These are phyloP conservation scores for Bombus ignitus DNA, from an alignment of 1,140 invertebrate genomes.

Conservation along the genomic window DNA sequence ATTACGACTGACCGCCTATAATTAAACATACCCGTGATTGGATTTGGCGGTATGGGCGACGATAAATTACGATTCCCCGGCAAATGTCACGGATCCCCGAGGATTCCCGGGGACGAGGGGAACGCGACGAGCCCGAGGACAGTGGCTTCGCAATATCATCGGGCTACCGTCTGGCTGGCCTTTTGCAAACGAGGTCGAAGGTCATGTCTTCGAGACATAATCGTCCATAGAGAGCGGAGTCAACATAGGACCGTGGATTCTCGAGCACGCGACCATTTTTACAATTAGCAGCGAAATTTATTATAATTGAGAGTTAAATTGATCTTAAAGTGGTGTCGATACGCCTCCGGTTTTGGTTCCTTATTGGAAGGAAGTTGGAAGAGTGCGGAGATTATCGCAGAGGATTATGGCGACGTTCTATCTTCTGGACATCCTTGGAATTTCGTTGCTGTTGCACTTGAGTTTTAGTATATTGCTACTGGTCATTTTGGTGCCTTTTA, in stretches of 20 bases:
- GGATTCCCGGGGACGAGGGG: background rate
- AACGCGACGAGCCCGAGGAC: background rate
- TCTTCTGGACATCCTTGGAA: constrained; percentile 57
- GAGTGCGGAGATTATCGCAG: background rate
- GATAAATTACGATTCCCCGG: constrained; percentile 22
- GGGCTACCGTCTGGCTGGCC: constrained; percentile 25
- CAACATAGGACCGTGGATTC: constrained; percentile 36
- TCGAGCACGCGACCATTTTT: constrained; percentile 38
- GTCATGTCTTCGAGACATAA: constrained; percentile 41
- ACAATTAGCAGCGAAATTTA: constrained; percentile 9
- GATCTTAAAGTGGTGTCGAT: background rate
- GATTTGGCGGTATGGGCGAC: background rate
- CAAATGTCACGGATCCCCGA: background rate
- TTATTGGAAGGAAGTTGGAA: background rate
- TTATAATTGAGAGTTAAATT: background rate
- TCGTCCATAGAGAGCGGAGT: constrained; percentile 7
- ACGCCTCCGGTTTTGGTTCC: background rate
- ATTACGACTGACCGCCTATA: constrained; percentile 22
- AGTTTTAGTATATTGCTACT: constrained; percentile 58
- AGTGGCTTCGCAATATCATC: constrained; percentile 32
- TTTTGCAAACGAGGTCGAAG: constrained; percentile 49
- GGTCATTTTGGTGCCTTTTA: constrained; percentile 63
- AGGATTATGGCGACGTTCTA: constrained; percentile 25
- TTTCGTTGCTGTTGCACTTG: constrained; percentile 66
- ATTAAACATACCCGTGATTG: constrained; percentile 36